Evolutionary conservation across 2,888 invertebrate genomes (phyloP).

Genomic region (Protodeltote pygarga): DNA sequence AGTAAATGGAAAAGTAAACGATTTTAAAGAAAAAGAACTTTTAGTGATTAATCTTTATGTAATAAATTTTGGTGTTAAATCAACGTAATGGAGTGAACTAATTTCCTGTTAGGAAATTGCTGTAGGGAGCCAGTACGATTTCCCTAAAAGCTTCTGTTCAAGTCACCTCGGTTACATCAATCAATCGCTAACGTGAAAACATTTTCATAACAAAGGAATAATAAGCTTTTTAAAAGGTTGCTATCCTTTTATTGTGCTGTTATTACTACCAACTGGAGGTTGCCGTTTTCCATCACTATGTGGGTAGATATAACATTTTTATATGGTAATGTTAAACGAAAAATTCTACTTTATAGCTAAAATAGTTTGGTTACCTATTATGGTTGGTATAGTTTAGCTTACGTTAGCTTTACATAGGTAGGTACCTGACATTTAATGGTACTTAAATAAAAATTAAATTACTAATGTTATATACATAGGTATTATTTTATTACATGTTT

Average conservation of each 20-base stretch:
- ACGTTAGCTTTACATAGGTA: no score
- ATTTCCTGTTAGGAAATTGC: constrained; percentile 84
- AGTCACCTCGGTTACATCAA: constrained; percentile 67
- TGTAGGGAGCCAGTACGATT: constrained; percentile 66
- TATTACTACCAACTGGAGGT: neutral
- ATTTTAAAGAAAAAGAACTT: constrained; percentile 10
- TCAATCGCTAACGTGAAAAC: constrained; percentile 55
- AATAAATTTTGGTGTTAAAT: constrained; percentile 43
- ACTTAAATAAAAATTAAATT: no score
- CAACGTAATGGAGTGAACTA: constrained; percentile 65
- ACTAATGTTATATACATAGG: no score
- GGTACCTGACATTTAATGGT: no score
- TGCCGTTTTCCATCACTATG: constrained; percentile 1
- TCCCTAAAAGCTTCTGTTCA: constrained; percentile 71
- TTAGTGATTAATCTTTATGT: constrained; percentile 32
- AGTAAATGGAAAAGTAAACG: constrained; percentile 1
- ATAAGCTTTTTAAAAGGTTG: constrained; percentile 48
- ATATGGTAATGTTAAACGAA: no score
- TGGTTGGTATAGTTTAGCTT: no score
- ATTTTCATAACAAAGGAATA: constrained; percentile 64
- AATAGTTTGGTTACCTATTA: no score
- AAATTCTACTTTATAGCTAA: no score
- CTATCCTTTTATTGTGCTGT: constrained; percentile 27
- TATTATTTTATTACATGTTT: neutral
- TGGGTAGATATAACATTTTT: no score